Evolutionary conservation across 2,113 vertebrate genomes (phyloP).

Genomic region (Ceuthmochares aereus): DNA sequence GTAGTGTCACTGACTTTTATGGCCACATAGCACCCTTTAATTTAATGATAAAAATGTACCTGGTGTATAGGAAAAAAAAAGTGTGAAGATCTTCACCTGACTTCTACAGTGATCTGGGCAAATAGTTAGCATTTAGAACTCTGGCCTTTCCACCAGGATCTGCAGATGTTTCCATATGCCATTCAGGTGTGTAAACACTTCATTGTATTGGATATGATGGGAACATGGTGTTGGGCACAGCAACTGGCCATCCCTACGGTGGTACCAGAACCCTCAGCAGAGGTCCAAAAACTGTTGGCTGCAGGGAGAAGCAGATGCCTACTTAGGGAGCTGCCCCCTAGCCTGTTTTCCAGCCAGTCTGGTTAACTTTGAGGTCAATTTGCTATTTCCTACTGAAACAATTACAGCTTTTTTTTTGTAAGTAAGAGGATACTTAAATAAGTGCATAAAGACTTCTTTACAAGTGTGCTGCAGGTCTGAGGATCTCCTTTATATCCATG

Average conservation of each 20-base stretch:
- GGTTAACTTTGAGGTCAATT: not conserved
- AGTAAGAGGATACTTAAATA: not conserved
- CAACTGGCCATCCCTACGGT: not conserved
- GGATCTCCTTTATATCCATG: not conserved
- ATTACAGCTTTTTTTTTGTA: not conserved
- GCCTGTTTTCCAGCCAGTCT: not conserved
- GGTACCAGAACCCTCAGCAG: not conserved
- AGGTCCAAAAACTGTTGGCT: not conserved
- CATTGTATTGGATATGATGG: not conserved
- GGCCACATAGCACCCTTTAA: not conserved
- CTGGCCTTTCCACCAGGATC: not conserved
- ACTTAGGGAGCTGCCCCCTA: not conserved
- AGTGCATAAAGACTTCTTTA: not conserved
- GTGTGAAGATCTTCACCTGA: not conserved
- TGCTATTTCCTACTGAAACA: not conserved
- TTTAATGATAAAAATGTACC: not conserved
- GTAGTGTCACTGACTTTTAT: not conserved
- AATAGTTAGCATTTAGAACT: not conserved
- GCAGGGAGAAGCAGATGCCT: not conserved
- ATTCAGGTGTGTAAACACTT: not conserved
- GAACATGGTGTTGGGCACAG: not conserved
- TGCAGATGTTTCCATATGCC: not conserved
- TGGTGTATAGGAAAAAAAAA: not conserved
- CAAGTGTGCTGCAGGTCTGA: not conserved
- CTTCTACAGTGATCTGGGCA: not conserved